phyloP scores from a whole-genome alignment of 2,888 invertebrate genomes.

The Heteropelma amictum region DNA sequence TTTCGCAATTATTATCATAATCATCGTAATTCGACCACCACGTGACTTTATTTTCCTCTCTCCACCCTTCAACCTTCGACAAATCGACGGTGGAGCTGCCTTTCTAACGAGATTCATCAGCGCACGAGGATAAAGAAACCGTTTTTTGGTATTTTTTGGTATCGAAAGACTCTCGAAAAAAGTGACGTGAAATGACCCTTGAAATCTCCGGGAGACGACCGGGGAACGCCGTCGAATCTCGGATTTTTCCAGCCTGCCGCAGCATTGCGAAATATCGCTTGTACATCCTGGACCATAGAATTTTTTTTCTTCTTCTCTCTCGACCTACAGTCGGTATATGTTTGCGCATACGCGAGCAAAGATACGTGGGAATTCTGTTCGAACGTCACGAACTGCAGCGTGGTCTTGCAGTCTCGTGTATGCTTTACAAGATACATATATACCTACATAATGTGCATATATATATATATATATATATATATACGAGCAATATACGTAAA shows the following conservation, averaged over 20 bases:
- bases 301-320: no score
- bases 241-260: no score
- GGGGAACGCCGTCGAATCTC: no score
- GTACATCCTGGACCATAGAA: no score
- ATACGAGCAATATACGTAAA: constrained; percentile 35
- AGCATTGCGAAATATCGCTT: constrained; percentile 24
- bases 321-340: background rate
- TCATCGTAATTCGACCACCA: background rate
- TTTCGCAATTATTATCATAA: background rate
- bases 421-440: background rate
- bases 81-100: no score
- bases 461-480: background rate
- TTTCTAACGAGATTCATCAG: no score
- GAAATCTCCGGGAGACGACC: no score
- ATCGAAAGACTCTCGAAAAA: no score
- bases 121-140: no score
- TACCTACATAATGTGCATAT: background rate
- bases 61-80: background rate
- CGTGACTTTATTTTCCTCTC: background rate
- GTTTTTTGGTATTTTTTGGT: no score
- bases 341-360: constrained; percentile 38
- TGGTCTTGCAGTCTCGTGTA: constrained; percentile 32
- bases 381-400: constrained; percentile 42
- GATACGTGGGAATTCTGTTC: constrained; percentile 52
- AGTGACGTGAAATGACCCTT: no score